Base-by-base conservation (phyloP, 2,113 vertebrate genomes). In the Grantiella picta region DNA sequence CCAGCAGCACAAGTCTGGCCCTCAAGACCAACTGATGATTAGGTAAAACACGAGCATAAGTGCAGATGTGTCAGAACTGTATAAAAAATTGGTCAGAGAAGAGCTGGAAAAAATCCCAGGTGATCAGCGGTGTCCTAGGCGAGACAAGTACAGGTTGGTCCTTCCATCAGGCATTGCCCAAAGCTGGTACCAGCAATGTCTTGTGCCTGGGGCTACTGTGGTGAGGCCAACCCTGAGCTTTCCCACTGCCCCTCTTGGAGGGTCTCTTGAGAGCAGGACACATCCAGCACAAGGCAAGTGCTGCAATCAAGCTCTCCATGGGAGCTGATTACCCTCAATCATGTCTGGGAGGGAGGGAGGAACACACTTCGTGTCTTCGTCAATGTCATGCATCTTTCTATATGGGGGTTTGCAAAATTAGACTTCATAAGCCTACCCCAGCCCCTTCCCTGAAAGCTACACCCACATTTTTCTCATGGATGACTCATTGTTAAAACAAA, bases 391-490 rank as follows among this genome's bases (percentile, higher is more conserved):
- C 82, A 78, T 78, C 92, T 93, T 95, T 82, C 72, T 93, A 8
- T 92, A 75, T 18, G 7, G 82, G 61, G 72, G 47, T 53, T 95
- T 97, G 93, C 93, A 97, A 95, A 96, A 94, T 75, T 86, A 75
- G 47, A 31, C 44, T 93, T 93, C 82, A 68, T 78, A 71, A 73
- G 47, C 80, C 77, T 95, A 60, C 89, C 52, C 69, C 82, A 92
- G 79, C 82, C 94, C 93, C 83, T 93, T 93, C 50, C 83, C 83
- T 90, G 93, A 81, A 94, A 93, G 73, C 76, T 96, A 96, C 95
- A 92, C 95, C 95, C 95, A 97, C 92, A 95, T 96, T 96, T 96
- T 96, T 96, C 93, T 92, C 95, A 95, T 89, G 86, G 73, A 27
- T 97, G 93, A 97, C 65, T 97, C 96, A 96, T 29, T 84, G 72